phyloP scores from a whole-genome alignment of 1,140 invertebrate genomes.

The Procambarus virginalis region DNA sequence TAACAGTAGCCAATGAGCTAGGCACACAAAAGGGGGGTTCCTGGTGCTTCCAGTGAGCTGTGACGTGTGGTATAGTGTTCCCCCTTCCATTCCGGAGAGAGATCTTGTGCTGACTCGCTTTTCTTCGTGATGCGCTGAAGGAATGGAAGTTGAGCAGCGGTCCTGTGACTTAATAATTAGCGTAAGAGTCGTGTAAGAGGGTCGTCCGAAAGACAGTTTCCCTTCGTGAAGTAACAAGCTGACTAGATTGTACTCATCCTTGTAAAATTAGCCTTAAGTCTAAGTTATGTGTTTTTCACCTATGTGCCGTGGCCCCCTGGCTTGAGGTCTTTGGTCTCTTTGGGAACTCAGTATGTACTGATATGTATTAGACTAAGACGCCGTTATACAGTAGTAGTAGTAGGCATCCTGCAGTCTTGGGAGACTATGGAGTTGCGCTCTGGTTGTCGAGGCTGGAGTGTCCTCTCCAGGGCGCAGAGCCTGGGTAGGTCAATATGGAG shows the following conservation, averaged over 20 bases:
- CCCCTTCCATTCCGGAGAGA: no score
- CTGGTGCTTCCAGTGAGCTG: neutral
- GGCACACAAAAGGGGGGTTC: no score
- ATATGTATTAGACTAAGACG: neutral
- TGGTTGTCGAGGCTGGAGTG: no score
- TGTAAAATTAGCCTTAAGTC: slow-evolving; percentile 28
- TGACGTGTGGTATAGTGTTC: no score
- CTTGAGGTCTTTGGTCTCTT: neutral
- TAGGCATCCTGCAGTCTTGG: no score
- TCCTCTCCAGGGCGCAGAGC: no score
- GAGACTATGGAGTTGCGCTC: no score
- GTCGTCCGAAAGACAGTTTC: slow-evolving; percentile 9
- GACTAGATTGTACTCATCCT: slow-evolving; percentile 53
- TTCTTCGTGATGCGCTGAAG: neutral
- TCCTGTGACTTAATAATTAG: neutral
- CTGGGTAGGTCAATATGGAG: no score
- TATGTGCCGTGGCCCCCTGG: neutral
- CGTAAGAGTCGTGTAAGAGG: neutral
- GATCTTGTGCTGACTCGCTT: no score
- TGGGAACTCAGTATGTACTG: neutral
- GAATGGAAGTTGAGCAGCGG: neutral
- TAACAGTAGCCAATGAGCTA: no score
- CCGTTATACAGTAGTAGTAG: neutral
- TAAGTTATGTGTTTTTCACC: slow-evolving; percentile 16
- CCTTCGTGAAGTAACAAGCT: neutral